Evolutionary conservation across 2,797 vertebrate genomes (phyloP), one percentile per base, ranked within the genome.

Genomic region (Adelosebastes latens): DNA sequence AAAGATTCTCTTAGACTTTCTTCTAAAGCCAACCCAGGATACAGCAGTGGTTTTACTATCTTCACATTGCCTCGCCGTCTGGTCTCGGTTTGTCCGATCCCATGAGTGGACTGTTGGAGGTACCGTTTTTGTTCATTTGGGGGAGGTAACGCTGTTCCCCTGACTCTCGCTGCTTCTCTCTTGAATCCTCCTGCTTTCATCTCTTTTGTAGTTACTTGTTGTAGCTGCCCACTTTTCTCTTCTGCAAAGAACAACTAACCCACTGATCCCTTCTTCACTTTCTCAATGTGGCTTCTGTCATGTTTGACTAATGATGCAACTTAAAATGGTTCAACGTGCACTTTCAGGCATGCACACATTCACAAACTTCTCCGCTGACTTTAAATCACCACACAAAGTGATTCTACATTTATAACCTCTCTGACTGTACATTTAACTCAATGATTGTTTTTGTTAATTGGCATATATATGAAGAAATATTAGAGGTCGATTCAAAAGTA

Each of bases 141-240:
- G 91, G 93, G 92, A 91, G 94, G 93, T 90, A 86, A 69, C n/a
- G 24, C 89, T 87, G 74, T 88, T 87, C 85, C 85, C 85, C 80
- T 82, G 64, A 86, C 85, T 59, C 69, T 75, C 8, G 52, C 86
- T 81, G 71, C 87, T 92, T 82, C 82, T 78, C 72, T 87, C 75
- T 68, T 65, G n/a, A 84, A 53, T 83, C 80, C 90, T 66, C 62
- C 74, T 64, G 75, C 88, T 90, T 83, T 82, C 70, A 61, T 75
- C 58, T 88, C 84, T 91, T 60, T 62, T 56, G 56, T 90, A 92
- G 91, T 80, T 74, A 55, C 75, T 77, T 74, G 80, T 90, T 31
- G 18, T 94, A 92, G 93, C 88, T 25, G 16, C 72, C 75, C 75
- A 68, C 79, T 75, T 80, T 79, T 75, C 85, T 73, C 29, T 69